phyloP scores from a whole-genome alignment of 2,797 vertebrate genomes.

The Poliocrania exsul region DNA sequence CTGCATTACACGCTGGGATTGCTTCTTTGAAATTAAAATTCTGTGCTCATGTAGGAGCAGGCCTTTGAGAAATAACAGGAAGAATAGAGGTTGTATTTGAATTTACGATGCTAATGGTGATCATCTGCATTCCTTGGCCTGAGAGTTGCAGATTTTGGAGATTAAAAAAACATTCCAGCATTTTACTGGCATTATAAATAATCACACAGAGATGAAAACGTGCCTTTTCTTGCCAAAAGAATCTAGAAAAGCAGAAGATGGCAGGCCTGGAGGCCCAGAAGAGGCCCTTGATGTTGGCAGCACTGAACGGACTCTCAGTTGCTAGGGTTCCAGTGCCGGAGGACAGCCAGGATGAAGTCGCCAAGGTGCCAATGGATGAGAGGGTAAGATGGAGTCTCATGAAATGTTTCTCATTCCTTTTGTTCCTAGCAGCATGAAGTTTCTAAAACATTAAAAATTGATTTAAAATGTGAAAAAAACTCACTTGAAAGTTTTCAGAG shows the following conservation, averaged over 20 bases:
- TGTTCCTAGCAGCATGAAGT: not conserved
- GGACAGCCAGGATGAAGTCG: constrained; percentile 84
- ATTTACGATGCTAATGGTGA: constrained; percentile 67
- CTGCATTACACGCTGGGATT: constrained; percentile 18
- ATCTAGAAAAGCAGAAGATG: constrained; percentile 97
- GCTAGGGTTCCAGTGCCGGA: constrained; percentile 88
- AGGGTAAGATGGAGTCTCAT: constrained; percentile 81
- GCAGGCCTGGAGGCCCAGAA: constrained; percentile 93
- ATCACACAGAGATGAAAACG: constrained; percentile 79
- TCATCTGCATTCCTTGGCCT: constrained; percentile 79
- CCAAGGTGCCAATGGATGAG: constrained; percentile 89
- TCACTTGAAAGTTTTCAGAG: not conserved
- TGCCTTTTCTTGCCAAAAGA: constrained; percentile 88
- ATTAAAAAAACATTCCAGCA: constrained; percentile 81
- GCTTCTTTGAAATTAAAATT: constrained; percentile 68
- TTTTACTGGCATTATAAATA: constrained; percentile 80
- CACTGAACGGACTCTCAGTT: constrained; percentile 91
- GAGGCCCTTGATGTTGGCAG: constrained; percentile 95
- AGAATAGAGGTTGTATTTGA: constrained; percentile 70
- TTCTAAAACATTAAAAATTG: not conserved
- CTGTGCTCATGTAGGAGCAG: constrained; percentile 53
- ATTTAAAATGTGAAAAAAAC: not conserved
- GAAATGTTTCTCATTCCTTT: not conserved
- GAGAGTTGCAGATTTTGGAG: constrained; percentile 78
- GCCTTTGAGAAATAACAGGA: constrained; percentile 60